Base-by-base conservation (phyloP, 2,113 vertebrate species). In the Otis tarda region DNA sequence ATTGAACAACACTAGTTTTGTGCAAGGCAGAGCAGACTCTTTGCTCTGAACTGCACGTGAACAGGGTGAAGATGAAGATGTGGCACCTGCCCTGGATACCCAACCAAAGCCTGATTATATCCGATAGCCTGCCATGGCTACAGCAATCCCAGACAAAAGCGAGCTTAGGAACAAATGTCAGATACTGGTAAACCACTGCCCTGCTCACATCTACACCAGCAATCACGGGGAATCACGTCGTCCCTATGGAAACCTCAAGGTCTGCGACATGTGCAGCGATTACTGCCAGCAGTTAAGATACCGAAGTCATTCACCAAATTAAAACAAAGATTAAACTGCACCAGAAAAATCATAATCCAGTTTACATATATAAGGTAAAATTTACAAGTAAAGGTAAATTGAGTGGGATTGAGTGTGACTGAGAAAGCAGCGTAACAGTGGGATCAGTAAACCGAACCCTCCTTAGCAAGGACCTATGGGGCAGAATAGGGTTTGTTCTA, bases 211-310 rank as follows among this genome's bases (percentile, higher is more conserved):
- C 82, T 53, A 1, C 31, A 39, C 37, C 84, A 91, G 39, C 12
- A 52, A 27, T 43, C 56, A 41, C 2, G 30, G 33, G 41, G 52
- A 87, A 82, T 76, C 57, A 60, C 45, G 61, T 18, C 3, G 3
- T 84, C 69, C 77, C 83, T 65, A 64, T 64, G 68, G 80, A 94
- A 94, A 89, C 52, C 39, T 89, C 43, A 75, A 78, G 64, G 52
- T 83, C 74, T 53, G 41, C 20, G 18, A 55, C 37, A 37, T 3
- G 14, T 35, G n/a, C 67, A 24, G 7, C 7, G 22, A 71, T 47
- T 59, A 53, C 68, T 67, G 41, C 41, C 63, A 88, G 71, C 41
- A 90, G 52, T 77, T 63, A 83, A 61, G 28, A 30, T 19, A 28
- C 56, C 68, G 8, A 73, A 90, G 37, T 33, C 12, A 65, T 64